Base-by-base conservation (phyloP, 2,888 invertebrate species). In the Plagodis dolabraria region DNA sequence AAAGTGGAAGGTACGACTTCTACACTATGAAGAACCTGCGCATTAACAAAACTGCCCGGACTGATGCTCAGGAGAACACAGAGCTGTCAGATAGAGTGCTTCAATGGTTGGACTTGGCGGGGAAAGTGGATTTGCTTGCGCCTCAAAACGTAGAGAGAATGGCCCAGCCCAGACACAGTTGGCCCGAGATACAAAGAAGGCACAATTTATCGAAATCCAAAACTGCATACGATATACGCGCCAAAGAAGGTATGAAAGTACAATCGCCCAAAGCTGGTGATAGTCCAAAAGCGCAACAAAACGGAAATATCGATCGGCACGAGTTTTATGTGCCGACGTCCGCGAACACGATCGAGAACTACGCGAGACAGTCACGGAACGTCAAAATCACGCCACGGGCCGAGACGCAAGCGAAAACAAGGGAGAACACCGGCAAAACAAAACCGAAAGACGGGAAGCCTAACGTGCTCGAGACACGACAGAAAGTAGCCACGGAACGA, bases 41-140 rank as follows among this genome's bases (percentile, higher is more conserved):
- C 68, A 78, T 77, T n/a, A 90, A 89, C 64, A 80, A 90, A 63
- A 90, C 92, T 0, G 77, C 84, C 7, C 78, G 89, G 51, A 70
- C 70, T 0, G 91, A 92, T 2, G 72, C 69, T 0, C 83, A 84
- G 58, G 87, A 87, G 50, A 86, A 82, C 64, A 89, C 83, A 0
- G 92, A 91, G n/a, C 70, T 93, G 22, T 93, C 96, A 0, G 96
- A 97, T 62, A 92, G 96, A 55, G 97, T 97, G 0, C 84, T 97
- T 5, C 95, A 96, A 71, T 97, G 97, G 97, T 77, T 97, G 67
- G 96, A 97, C 78, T 85, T 96, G 57, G 96, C 96, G 0, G 95
- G 95, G 0, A 94, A 94, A 74, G 89, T 93, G 4, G 89, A 91
- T 68, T 71, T 93, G 35, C 65, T 93, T 12, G 82, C 84, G n/a